A percentile compares a stretch with the other conserved stretches of the same genome.
Conservation (phyloP, 1,140 invertebrate species). For the Rhynchophorus ferrugineus region DNA sequence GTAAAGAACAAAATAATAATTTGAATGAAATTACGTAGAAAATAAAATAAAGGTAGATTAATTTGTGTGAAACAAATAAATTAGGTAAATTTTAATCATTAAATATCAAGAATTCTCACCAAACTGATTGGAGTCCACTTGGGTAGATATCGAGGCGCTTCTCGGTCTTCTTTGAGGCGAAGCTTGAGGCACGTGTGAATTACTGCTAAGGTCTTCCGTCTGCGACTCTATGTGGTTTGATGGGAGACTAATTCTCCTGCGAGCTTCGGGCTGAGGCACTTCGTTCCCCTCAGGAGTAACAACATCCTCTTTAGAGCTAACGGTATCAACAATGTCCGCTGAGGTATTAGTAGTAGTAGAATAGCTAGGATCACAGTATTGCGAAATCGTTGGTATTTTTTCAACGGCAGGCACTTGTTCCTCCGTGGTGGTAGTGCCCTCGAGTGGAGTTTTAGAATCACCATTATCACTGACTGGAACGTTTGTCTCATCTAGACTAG, state of each 20-base stretch:
- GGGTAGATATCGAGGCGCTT: conserved; percentile 69
- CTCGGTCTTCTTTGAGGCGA: conserved; percentile 60
- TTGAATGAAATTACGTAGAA: too few species aligned
- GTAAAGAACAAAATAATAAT: too few species aligned
- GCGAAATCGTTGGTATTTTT: conserved; percentile 64
- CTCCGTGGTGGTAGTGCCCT: conserved; percentile 37
- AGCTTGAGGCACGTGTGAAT: conserved; percentile 35
- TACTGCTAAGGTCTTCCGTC: conserved; percentile 21
- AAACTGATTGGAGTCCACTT: conserved; percentile 74
- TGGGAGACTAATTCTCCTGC: conserved; percentile 55
- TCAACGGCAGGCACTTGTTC: conserved; percentile 50
- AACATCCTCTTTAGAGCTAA: conserved; percentile 39
- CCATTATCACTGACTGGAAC: conserved; percentile 29
- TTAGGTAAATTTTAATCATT: too few species aligned
- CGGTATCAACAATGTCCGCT: conserved; percentile 44
- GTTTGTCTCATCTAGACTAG: conserved; percentile 45
- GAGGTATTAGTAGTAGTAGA: conserved; percentile 32
- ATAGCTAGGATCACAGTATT: conserved; percentile 59
- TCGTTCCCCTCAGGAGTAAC: conserved; percentile 30
- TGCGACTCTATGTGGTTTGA: conserved; percentile 48
- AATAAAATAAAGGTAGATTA: too few species aligned
- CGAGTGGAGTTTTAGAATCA: conserved; percentile 38
- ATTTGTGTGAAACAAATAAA: too few species aligned
- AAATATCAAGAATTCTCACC: conserved; percentile 55
- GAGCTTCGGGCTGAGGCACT: conserved; percentile 2